Conservation (phyloP, 2,888 invertebrate species). For the Corythucha ciliata region DNA sequence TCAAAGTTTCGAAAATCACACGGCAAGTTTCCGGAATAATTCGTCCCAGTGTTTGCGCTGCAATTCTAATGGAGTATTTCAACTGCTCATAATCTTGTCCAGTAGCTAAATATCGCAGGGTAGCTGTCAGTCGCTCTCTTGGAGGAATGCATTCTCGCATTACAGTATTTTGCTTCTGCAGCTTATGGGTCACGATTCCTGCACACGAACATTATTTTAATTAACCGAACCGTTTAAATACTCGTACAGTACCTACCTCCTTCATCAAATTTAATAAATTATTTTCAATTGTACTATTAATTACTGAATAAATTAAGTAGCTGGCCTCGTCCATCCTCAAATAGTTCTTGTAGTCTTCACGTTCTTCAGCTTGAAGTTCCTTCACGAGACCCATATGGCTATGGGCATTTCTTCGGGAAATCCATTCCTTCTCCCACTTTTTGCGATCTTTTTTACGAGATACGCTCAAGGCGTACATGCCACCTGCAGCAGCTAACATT, state of each 20-base stretch:
- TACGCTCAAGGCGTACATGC: conserved; percentile 8
- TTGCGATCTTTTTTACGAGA: conserved; percentile 1
- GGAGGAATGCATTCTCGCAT: conserved; percentile 13
- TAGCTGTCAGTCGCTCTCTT: conserved; percentile 4
- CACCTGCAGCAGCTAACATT: not conserved
- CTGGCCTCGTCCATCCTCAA: conserved; percentile 11
- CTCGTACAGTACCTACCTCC: no score
- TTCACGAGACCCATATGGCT: conserved; percentile 7
- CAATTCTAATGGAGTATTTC: conserved; percentile 9
- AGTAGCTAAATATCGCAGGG: conserved; percentile 13
- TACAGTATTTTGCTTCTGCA: conserved; percentile 12
- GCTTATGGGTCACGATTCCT: conserved; percentile 9
- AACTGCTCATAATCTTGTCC: conserved; percentile 8
- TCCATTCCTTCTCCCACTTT: conserved; percentile 13
- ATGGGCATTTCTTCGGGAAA: conserved; percentile 11
- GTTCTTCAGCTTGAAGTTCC: conserved; percentile 14
- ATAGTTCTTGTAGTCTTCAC: conserved; percentile 11
- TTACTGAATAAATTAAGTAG: conserved; percentile 13
- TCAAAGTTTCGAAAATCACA: no score
- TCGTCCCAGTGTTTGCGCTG: no score
- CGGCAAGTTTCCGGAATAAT: no score
- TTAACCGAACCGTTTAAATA: conserved; percentile 6
- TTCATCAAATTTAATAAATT: conserved; percentile 8
- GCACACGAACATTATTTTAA: conserved; percentile 9
- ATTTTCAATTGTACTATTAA: conserved; percentile 10